Evolutionary conservation across 2,113 vertebrate species (phyloP), one percentile per base, ranked within the genome.

Genomic region (Progne subis): DNA sequence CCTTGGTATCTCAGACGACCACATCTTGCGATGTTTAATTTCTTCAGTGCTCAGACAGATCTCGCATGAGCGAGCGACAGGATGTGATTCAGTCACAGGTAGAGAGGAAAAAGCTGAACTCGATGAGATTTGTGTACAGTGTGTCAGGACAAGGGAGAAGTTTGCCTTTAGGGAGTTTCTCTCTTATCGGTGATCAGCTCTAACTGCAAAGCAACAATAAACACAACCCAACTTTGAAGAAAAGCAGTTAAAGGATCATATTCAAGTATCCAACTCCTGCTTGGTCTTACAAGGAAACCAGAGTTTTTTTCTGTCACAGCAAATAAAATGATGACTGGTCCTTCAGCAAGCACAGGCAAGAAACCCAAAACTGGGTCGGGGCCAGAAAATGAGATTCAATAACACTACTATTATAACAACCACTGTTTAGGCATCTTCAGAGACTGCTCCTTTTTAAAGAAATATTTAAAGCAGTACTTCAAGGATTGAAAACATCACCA

Each of bases 301-400:
- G 50, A 43, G 32, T 60, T 82, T 89, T 74, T 56, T 86, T 92
- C 69, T 47, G 20, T 89, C 52, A 55, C 47, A 34, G 20, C 43
- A 55, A 83, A 50, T 67, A 81, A 65, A 86, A 91, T 9, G 87
- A 25, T 43, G 83, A 82, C 43, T 52, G 16, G n/a, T 60, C 67
- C 67, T 77, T 69, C 87, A 63, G 47, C 86, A 91, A 94, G 91
- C 72, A 83, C 72, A 68, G 82, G 31, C 94, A 94, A 90, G 90
- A 76, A 87, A 50, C n/a, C 8, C 41, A 70, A 26, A 19, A 3
- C 9, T 88, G 61, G 79, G 44, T 53, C 46, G 72, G 19, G 12
- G 79, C 78, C 78, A 90, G 88, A 93, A 75, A 76, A 83, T 3
- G 26, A 71, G 14, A 60, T 75, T 21, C 39, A 86, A 44, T 59